Percentiles rank a stretch among this genome's conserved stretches.
These are phyloP conservation scores for Hippocampus kuda DNA, from an alignment of 2,797 vertebrate species.

Conservation along the genomic window DNA sequence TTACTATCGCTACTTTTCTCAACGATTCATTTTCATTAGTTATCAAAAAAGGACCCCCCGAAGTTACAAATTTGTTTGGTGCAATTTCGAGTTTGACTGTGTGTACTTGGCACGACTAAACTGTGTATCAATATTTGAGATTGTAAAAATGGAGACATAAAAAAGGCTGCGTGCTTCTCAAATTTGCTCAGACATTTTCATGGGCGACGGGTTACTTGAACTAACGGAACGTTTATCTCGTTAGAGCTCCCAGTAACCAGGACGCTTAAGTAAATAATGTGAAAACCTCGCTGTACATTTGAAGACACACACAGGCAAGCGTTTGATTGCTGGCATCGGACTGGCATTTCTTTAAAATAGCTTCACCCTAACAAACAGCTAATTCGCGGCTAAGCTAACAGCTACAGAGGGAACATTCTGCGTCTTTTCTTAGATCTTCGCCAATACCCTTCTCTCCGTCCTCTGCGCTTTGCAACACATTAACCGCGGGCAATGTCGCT, in stretches of 20 bases:
- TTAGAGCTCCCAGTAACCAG: not conserved
- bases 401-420: conserved; percentile 23
- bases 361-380: conserved; percentile 28
- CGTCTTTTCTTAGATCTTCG: conserved; percentile 45
- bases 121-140: not conserved
- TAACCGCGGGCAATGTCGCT: conserved; percentile 12
- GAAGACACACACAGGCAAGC: not conserved
- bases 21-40: no score
- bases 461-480: conserved; percentile 39
- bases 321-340: not conserved
- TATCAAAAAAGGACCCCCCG: not conserved
- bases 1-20: not conserved
- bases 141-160: not conserved
- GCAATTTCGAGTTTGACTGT: not conserved
- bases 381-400: conserved; percentile 48
- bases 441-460: conserved; percentile 54
- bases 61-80: no score
- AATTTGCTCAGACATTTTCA: not conserved
- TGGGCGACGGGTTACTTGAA: not conserved
- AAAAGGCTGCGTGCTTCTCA: not conserved
- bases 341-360: conserved; percentile 1
- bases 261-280: not conserved
- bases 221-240: not conserved
- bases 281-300: not conserved
- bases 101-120: not conserved